Conservation (phyloP, 2,888 invertebrate genomes). For the Deroplatys truncata region DNA sequence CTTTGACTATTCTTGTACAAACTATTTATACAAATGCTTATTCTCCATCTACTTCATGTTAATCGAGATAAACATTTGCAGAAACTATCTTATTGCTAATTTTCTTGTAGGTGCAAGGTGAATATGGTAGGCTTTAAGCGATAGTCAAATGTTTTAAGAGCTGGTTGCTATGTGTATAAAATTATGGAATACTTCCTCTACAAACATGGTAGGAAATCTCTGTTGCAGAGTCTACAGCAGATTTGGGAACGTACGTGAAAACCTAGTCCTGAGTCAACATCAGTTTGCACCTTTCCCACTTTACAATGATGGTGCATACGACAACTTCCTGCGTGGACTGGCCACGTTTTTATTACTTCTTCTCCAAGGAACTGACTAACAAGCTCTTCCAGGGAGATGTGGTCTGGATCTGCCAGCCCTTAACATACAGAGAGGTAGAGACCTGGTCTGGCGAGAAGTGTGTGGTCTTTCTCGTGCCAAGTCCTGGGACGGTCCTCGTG, state of each 20-base stretch:
- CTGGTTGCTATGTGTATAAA: no score
- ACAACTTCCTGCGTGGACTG: conserved; percentile 46
- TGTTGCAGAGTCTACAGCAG: conserved; percentile 39
- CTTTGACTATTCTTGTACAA: no score
- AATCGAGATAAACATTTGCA: no score
- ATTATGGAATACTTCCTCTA: no score
- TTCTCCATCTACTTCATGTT: no score
- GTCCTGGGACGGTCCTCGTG: conserved; percentile 58
- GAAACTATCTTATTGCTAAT: no score
- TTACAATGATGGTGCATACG: conserved; percentile 44
- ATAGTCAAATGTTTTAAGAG: no score
- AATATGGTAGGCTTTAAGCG: no score
- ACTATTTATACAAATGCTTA: no score
- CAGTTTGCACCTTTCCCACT: conserved; percentile 47
- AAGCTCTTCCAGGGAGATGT: conserved; percentile 73
- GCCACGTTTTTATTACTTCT: conserved; percentile 46
- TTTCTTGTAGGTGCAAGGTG: no score
- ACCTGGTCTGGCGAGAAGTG: conserved; percentile 70
- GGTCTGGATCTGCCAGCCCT: conserved; percentile 74
- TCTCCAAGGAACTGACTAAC: conserved; percentile 63
- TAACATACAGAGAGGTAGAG: conserved; percentile 75
- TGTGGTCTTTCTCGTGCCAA: conserved; percentile 61
- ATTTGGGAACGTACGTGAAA: conserved; percentile 40
- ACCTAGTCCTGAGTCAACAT: conserved; percentile 48
- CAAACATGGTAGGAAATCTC: no score